Percentiles rank a stretch among this genome's conserved stretches.
Conservation (phyloP, 35 echinoderm and acorn worm genomes). For the Holothuria glaberrima region DNA sequence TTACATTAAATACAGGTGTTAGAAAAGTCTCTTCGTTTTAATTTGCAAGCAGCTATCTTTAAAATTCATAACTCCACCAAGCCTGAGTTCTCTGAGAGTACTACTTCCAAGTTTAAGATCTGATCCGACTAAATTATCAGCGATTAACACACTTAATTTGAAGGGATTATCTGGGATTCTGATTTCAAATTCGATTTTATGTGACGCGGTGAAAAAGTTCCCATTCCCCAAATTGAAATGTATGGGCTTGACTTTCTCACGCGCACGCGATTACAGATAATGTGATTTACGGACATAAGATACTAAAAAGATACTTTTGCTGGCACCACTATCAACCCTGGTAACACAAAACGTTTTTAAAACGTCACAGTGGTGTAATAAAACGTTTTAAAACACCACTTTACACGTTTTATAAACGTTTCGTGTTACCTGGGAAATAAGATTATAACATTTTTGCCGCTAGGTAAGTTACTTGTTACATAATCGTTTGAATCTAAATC, state of each 20-base stretch:
- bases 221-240: neutral
- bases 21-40: neutral
- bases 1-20: neutral
- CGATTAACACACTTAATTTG: too few species aligned
- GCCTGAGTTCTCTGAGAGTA: neutral
- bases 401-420: too few species aligned
- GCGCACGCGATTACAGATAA: neutral
- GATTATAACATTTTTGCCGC: neutral
- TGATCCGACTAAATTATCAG: neutral
- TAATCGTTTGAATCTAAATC: neutral
- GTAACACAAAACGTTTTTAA: neutral
- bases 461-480: neutral
- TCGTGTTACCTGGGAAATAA: neutral
- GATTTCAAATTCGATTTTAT: too few species aligned
- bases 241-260: neutral
- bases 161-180: too few species aligned
- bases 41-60: neutral
- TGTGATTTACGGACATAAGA: too few species aligned
- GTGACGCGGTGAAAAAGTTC: neutral
- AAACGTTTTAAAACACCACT: too few species aligned
- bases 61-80: neutral
- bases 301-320: neutral
- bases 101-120: neutral
- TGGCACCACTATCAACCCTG: too few species aligned
- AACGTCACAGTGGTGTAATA: too few species aligned